Conservation (phyloP, 1,140 invertebrate species). For the Mesaphorura yosii region DNA sequence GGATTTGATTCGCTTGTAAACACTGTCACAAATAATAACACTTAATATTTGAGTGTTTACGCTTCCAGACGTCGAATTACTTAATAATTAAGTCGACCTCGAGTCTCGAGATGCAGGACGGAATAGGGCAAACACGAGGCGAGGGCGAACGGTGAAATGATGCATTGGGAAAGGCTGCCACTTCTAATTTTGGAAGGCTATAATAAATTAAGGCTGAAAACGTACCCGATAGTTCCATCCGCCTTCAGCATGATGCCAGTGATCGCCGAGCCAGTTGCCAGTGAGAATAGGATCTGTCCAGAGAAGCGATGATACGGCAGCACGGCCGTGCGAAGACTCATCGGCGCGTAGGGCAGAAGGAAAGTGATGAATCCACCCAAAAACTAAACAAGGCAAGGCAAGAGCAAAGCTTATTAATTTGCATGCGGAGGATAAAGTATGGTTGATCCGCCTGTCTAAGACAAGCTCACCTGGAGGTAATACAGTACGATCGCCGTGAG, state of each 20-base stretch:
- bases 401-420: neutral
- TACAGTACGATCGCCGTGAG: conserved; percentile 22
- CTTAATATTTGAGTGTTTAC: too few species aligned
- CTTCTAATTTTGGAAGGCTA: too few species aligned
- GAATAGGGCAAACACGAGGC: too few species aligned
- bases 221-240: conserved; percentile 16
- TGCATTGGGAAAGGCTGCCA: too few species aligned
- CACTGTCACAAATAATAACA: too few species aligned
- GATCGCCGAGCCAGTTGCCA: neutral
- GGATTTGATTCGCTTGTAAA: too few species aligned
- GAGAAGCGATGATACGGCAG: conserved; percentile 14
- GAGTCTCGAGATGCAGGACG: too few species aligned
- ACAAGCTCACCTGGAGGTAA: conserved; percentile 24
- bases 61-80: too few species aligned
- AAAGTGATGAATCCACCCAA: conserved; percentile 24
- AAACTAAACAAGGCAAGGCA: conserved; percentile 18
- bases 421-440: too few species aligned
- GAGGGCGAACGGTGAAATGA: too few species aligned
- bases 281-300: conserved; percentile 11
- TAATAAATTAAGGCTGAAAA: neutral
- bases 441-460: too few species aligned
- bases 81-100: too few species aligned
- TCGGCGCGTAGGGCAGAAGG: conserved; percentile 23
- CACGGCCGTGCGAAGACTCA: conserved; percentile 16
- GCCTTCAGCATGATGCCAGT: conserved; percentile 27